Evolutionary conservation across 2,797 vertebrate species (phyloP).

Genomic region (Oreortyx pictus): DNA sequence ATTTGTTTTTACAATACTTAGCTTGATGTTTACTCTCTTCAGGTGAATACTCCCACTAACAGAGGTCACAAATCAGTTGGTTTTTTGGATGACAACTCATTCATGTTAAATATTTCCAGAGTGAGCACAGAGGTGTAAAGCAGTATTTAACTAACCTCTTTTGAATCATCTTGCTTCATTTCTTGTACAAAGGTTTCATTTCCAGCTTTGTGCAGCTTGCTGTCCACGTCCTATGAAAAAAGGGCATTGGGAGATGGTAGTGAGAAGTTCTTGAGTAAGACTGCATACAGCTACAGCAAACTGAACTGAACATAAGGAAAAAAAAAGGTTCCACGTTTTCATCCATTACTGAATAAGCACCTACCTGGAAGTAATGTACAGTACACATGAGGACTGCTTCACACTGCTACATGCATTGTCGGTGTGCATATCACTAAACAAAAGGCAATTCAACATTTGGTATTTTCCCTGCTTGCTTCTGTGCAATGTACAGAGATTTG

Average conservation of each 20-base stretch:
- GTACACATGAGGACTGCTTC: not conserved
- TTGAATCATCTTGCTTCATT: constrained; percentile 82
- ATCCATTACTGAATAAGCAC: not conserved
- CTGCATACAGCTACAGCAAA: not conserved
- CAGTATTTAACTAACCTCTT: constrained; percentile 77
- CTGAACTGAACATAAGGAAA: not conserved
- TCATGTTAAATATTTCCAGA: not conserved
- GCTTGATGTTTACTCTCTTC: not conserved
- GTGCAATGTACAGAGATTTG: not conserved
- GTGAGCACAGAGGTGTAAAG: not conserved
- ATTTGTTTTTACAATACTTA: not conserved
- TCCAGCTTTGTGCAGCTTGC: constrained; percentile 53
- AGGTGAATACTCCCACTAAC: not conserved
- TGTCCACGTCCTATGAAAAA: constrained; percentile 72
- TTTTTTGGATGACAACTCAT: not conserved
- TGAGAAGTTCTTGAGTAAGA: not conserved
- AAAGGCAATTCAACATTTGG: not conserved
- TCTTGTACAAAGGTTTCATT: constrained; percentile 73
- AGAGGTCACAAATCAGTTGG: not conserved
- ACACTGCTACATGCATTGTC: not conserved
- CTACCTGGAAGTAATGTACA: not conserved
- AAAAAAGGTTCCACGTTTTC: not conserved
- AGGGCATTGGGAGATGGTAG: not conserved
- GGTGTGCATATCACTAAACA: not conserved
- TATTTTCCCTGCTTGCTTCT: not conserved